phyloP scores from a whole-genome alignment of 2,888 invertebrate species.

The Spodoptera littoralis region DNA sequence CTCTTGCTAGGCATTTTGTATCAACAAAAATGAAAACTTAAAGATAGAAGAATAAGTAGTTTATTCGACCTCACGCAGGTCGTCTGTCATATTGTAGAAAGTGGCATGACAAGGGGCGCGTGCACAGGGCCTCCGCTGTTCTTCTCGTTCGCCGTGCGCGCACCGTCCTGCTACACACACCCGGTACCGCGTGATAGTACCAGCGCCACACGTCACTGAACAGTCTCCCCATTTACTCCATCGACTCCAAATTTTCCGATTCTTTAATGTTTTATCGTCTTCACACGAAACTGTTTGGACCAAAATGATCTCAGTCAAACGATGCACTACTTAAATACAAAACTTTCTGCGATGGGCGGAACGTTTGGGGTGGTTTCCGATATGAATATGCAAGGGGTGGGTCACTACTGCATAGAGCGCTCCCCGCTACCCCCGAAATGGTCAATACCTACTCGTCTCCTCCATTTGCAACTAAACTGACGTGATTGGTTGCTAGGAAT shows the following conservation, averaged over 20 bases:
- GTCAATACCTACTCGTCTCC: constrained; percentile 30
- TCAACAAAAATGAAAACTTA: background rate
- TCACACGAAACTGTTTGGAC: constrained; percentile 51
- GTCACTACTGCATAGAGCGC: constrained; percentile 2
- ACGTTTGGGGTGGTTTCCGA: constrained; percentile 4
- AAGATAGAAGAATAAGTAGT: background rate
- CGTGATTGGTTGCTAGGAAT: constrained; percentile 30
- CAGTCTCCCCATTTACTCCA: constrained; percentile 83
- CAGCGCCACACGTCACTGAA: constrained; percentile 78
- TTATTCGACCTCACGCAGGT: constrained; percentile 55
- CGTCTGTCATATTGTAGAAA: constrained; percentile 40
- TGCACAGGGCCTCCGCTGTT: constrained; percentile 74
- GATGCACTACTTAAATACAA: background rate
- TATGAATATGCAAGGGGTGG: constrained; percentile 15
- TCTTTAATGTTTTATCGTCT: constrained; percentile 64
- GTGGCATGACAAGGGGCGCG: constrained; percentile 65
- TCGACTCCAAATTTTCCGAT: constrained; percentile 80
- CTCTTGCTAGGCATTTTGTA: background rate
- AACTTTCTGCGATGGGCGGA: constrained; percentile 16
- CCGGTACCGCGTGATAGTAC: constrained; percentile 68
- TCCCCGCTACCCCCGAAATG: background rate
- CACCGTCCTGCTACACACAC: constrained; percentile 78
- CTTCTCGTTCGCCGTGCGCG: constrained; percentile 79
- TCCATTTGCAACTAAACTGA: constrained; percentile 13
- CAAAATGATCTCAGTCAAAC: constrained; percentile 4